Evolutionary conservation across 2,888 invertebrate species (phyloP), one percentile per base, ranked within the genome.

Genomic region (Thecophora atra): DNA sequence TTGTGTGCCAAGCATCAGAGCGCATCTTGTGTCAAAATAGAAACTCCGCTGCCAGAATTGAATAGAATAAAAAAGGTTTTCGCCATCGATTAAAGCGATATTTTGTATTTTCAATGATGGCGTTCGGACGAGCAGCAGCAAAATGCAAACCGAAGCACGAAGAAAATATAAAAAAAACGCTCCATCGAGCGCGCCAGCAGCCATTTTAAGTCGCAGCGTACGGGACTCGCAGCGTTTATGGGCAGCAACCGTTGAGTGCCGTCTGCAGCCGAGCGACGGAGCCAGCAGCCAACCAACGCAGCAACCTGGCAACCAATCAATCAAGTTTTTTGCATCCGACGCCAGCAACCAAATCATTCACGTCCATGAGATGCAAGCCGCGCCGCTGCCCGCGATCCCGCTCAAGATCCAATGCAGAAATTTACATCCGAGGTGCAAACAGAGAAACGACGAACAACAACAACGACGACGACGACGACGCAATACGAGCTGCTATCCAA

Each of bases 321-420:
- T 83, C 83, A 83, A 84, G 83, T 82, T 83, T 81, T 81, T 83
- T 72, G 63, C 56, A 63, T 71, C 42, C 65, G 75, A 71, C 72
- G 72, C 74, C 73, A 74, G 69, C 69, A 69, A 69, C 66, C 51
- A 68, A 66, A 70, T 71, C 58, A 65, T 66, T 74, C 73, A 72
- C 71, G 24, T 21, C 60, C 51, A 70, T 51, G 37, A 64, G 64
- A 24, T 64, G 68, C 69, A 69, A 15, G 44, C 42, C 37, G 52
- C 13, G 44, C 58, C 69, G 44, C 42, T 51, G n/a, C n/a, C n/a
- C n/a, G n/a, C n/a, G n/a, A n/a, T n/a, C n/a, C 28, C 30, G 11
- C 44, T 26, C 17, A 63, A 30, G 26, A 37, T n/a, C 19, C 54
- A 67, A 62, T 70, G 70, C 63, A 63, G n/a, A 70, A 70, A 70